A percentile compares a stretch with the other conserved stretches of the same genome.
phyloP scores from a whole-genome alignment of 2,797 vertebrate genomes.

The Sphaeramia orbicularis region DNA sequence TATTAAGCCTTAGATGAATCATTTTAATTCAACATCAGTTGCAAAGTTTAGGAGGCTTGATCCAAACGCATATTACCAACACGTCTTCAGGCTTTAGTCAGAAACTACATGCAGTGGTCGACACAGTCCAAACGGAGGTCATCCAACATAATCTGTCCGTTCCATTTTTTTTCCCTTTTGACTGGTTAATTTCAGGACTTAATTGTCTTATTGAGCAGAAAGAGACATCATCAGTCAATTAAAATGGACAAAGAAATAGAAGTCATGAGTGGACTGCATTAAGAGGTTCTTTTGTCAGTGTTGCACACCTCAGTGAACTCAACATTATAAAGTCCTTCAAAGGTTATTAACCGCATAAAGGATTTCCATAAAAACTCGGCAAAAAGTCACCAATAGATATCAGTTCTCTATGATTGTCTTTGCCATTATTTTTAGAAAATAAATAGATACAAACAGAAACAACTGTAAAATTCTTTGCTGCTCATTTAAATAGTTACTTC shows the following conservation, averaged over 20 bases:
- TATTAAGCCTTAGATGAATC: background rate
- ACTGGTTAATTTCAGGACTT: constrained; percentile 31
- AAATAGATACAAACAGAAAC: constrained; percentile 4
- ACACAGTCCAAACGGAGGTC: constrained; percentile 7
- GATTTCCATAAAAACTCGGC: constrained; percentile 8
- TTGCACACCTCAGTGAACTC: constrained; percentile 27
- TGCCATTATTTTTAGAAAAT: constrained; percentile 6
- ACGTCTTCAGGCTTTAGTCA: background rate
- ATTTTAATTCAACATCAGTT: background rate
- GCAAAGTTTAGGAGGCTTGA: background rate
- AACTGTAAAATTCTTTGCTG: no score
- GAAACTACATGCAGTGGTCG: background rate
- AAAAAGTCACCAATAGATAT: constrained; percentile 16
- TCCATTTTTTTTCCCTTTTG: constrained; percentile 6
- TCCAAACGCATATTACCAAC: background rate
- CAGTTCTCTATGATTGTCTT: constrained; percentile 6
- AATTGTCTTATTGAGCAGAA: constrained; percentile 28
- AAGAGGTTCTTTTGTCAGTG: constrained; percentile 35
- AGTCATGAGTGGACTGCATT: constrained; percentile 15
- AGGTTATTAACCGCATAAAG: constrained; percentile 34
- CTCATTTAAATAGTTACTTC: no score
- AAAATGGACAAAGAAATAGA: constrained; percentile 58
- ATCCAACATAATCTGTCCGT: background rate
- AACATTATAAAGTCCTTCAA: constrained; percentile 19
- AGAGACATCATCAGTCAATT: constrained; percentile 49